Evolutionary conservation across 2,113 vertebrate genomes (phyloP), one percentile per base, ranked within the genome.

Genomic region (Scortum barcoo): DNA sequence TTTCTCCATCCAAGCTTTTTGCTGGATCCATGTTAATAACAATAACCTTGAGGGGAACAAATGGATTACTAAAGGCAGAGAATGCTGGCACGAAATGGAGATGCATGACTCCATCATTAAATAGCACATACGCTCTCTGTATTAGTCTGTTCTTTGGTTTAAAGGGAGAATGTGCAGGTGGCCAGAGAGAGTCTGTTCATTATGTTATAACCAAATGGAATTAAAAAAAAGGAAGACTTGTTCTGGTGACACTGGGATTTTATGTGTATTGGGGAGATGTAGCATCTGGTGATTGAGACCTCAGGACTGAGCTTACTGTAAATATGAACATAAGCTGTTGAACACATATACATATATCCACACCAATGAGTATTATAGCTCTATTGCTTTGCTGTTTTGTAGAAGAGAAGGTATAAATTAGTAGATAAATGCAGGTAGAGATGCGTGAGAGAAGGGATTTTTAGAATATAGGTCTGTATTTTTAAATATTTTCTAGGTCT

Each of bases 21-120:
- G 83, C 76, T 48, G 82, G 91, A 92, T 94, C 88, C 81, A 70
- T 81, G 87, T 83, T 90, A 92, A 94, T 93, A 93, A 91, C 90
- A 92, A 91, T 94, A 92, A 95, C 93, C 95, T 95, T 96, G 93
- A 93, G 86, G 85, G 87, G 86, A 90, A 90, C 92, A 93, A 93
- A 92, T 91, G 89, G 90, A 94, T 95, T 91, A 92, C 79, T 70
- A 66, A 82, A 91, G 72, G 87, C 40, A 72, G 72, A 42, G 78
- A 86, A 86, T 76, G 66, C 63, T 82, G 86, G 73, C 80, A 73
- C 2, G 16, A 74, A 69, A 86, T 72, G n/a, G 30, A 87, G 77
- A 89, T 76, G 61, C 69, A 86, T 58, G 83, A 74, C 61, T 89
- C 74, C 20, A 36, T 81, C 62, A 77, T 90, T 86, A 80, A 78